Conservation (phyloP, 2,888 invertebrate genomes). For the Parapristionchus giblindavisi region DNA sequence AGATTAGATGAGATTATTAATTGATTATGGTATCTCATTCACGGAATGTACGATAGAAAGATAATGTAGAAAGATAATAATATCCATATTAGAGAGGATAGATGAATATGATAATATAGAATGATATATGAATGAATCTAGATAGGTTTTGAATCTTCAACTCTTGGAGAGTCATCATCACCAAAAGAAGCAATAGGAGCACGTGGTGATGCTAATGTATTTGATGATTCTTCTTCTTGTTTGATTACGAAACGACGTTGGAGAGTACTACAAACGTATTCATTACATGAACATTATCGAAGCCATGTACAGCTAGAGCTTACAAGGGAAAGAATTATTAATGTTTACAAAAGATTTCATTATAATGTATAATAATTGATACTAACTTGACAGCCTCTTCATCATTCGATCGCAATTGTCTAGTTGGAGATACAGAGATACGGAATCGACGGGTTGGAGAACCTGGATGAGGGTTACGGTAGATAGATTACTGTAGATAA, state of each 20-base stretch:
- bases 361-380: not conserved
- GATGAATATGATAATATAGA: too few relatives aligned
- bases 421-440: slow-evolving; percentile 66
- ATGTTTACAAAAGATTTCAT: too few relatives aligned
- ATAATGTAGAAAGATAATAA: too few relatives aligned
- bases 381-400: slow-evolving; percentile 42
- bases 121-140: too few relatives aligned
- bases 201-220: slow-evolving; percentile 48
- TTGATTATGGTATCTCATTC: too few relatives aligned
- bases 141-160: too few relatives aligned
- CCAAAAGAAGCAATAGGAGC: slow-evolving; percentile 65
- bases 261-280: slow-evolving; percentile 33
- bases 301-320: not conserved
- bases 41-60: too few relatives aligned
- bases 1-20: too few relatives aligned
- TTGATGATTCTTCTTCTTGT: slow-evolving; percentile 25
- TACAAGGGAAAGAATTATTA: not conserved
- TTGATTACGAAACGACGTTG: slow-evolving; percentile 35
- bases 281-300: not conserved
- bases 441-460: slow-evolving; percentile 61
- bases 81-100: too few relatives aligned
- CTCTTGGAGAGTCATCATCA: slow-evolving; percentile 65
- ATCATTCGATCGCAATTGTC: slow-evolving; percentile 48
- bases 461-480: not conserved
- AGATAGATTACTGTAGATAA: not conserved